Evolutionary conservation across 2,113 vertebrate species (phyloP), one percentile per base, ranked within the genome.

Genomic region (Danio rerio): DNA sequence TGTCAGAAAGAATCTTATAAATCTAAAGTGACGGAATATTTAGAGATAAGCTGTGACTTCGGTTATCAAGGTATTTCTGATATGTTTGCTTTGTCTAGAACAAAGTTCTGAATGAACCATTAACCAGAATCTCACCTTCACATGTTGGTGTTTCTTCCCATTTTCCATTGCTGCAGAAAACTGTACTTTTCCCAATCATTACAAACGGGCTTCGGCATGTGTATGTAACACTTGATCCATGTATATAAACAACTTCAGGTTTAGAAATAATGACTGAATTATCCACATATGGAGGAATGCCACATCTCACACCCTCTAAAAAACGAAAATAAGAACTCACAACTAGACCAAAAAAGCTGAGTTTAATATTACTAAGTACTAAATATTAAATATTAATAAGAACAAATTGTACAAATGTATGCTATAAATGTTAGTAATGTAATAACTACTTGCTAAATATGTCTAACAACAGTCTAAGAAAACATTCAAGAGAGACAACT

Each of bases 61-160:
- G n/a, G n/a, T n/a, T n/a, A n/a, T n/a, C n/a, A n/a, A n/a, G n/a
- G n/a, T n/a, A n/a, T n/a, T n/a, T n/a, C n/a, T n/a, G n/a, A n/a
- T n/a, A n/a, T 31, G 31, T 31, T 31, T 31, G 31, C 31, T 31
- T 31, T 31, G 31, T 31, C 31, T 31, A 31, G 31, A 3, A 31
- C 1, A 31, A 31, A 31, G 31, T 31, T 31, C 31, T 31, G 31
- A 31, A 31, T 31, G 31, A 31, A 31, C 31, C 31, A 31, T 31
- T 6, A 50, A 50, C 7, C 56, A 3, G 9, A 68, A 10, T 86
- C 89, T 7, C 84, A 91, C 89, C 0, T 76, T 9, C 59, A 52
- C 92, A 93, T 0, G 0, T 1, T 4, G 87, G 62, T 31, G 4
- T 3, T 9, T 18, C 7, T 16, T 6, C 0, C 92, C 92, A 93